phyloP scores from a whole-genome alignment of 2,888 invertebrate species.

The Acanthosepion pharaonis region DNA sequence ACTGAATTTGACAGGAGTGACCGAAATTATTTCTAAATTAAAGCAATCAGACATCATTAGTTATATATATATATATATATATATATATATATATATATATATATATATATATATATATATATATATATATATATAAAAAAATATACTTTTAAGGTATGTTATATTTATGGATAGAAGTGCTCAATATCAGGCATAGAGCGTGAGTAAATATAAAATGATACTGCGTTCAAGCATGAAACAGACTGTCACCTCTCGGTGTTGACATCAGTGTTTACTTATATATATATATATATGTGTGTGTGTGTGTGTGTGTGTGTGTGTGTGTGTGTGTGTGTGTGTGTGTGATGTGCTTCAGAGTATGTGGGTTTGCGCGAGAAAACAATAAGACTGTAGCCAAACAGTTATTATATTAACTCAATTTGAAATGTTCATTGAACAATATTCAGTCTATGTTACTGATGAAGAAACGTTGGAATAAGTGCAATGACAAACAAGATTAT shows the following conservation, averaged over 20 bases:
- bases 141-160: no score
- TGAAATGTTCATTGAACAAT: no score
- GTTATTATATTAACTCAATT: no score
- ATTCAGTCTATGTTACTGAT: no score
- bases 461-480: no score
- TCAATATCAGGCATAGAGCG: background rate
- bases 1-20: background rate
- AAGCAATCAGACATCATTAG: background rate
- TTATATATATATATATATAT: background rate
- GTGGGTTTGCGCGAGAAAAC: no score
- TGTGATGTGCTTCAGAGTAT: no score
- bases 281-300: background rate
- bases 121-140: background rate
- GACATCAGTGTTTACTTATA: background rate
- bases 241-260: no score
- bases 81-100: conserved; percentile 8
- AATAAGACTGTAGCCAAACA: background rate
- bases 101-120: background rate
- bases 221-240: no score
- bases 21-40: background rate
- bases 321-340: background rate
- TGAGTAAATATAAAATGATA: no score
- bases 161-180: no score
- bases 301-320: background rate
- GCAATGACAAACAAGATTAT: no score